These are phyloP conservation scores for Diaphora mendica DNA, from an alignment of 2,888 invertebrate species.

Conservation along the genomic window DNA sequence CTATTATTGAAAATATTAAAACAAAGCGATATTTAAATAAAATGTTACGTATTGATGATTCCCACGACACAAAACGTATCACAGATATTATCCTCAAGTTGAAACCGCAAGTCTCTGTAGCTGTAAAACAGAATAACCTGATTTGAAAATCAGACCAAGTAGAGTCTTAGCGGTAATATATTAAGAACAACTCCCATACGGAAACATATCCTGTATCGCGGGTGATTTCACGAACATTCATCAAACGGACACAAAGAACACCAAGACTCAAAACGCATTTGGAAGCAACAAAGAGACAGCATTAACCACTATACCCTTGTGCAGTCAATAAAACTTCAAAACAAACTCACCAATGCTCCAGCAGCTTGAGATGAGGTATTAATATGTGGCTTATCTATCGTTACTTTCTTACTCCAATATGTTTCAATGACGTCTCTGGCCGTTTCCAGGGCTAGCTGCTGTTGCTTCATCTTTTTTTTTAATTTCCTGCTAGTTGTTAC, in stretches of 20 bases:
- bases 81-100: not conserved
- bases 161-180: not conserved
- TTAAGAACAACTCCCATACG: too few relatives aligned
- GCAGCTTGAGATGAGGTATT: slow-evolving; percentile 87
- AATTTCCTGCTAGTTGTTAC: slow-evolving; percentile 89
- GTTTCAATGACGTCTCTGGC: slow-evolving; percentile 92
- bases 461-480: slow-evolving; percentile 92
- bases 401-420: slow-evolving; percentile 96
- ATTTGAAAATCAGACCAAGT: not conserved
- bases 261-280: too few relatives aligned
- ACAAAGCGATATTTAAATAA: not conserved
- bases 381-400: slow-evolving; percentile 91
- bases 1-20: too few relatives aligned
- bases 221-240: too few relatives aligned
- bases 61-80: not conserved
- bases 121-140: not conserved
- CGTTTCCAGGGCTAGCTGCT: slow-evolving; percentile 92
- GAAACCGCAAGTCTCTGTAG: not conserved
- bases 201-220: too few relatives aligned
- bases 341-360: slow-evolving; percentile 85
- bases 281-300: too few relatives aligned
- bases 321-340: too few relatives aligned
- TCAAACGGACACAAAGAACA: too few relatives aligned
- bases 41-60: not conserved
- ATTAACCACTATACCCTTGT: too few relatives aligned